Percentiles rank a stretch among this genome's conserved stretches.
phyloP scores from a whole-genome alignment of 2,888 invertebrate species.

The Muscina levida region DNA sequence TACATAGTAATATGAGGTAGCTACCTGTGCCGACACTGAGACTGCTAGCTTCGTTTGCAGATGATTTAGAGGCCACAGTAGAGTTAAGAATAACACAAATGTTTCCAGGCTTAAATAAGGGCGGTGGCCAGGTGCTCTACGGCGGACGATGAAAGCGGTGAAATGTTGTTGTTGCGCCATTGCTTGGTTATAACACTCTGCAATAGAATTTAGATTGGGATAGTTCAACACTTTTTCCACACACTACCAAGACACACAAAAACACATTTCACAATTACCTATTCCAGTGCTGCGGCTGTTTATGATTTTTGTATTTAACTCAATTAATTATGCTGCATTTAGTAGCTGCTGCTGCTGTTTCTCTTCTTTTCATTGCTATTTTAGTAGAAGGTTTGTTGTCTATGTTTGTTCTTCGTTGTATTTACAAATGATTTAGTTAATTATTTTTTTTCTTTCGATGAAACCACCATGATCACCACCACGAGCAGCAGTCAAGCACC shows the following conservation, averaged over 20 bases:
- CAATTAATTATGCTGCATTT: constrained; percentile 51
- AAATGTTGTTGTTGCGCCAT: constrained; percentile 46
- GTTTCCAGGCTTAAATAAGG: constrained; percentile 50
- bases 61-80: constrained; percentile 33
- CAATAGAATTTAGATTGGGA: constrained; percentile 46
- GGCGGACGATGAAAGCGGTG: constrained; percentile 17
- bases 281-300: constrained; percentile 7
- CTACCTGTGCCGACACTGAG: constrained; percentile 29
- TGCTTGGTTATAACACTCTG: constrained; percentile 42
- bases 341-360: constrained; percentile 41
- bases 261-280: constrained; percentile 34
- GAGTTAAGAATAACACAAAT: constrained; percentile 51
- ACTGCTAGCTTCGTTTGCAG: background rate
- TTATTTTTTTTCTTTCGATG: constrained; percentile 26
- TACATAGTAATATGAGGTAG: constrained; percentile 74
- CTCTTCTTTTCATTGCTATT: constrained; percentile 55
- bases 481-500: background rate
- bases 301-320: constrained; percentile 35
- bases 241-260: background rate
- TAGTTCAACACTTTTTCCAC: constrained; percentile 31
- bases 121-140: constrained; percentile 61
- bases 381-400: constrained; percentile 14
- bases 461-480: constrained; percentile 36
- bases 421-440: constrained; percentile 46
- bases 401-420: constrained; percentile 13